Evolutionary conservation across 2,113 vertebrate species (phyloP), one percentile per base, ranked within the genome.

Genomic region (Empidonax alnorum): DNA sequence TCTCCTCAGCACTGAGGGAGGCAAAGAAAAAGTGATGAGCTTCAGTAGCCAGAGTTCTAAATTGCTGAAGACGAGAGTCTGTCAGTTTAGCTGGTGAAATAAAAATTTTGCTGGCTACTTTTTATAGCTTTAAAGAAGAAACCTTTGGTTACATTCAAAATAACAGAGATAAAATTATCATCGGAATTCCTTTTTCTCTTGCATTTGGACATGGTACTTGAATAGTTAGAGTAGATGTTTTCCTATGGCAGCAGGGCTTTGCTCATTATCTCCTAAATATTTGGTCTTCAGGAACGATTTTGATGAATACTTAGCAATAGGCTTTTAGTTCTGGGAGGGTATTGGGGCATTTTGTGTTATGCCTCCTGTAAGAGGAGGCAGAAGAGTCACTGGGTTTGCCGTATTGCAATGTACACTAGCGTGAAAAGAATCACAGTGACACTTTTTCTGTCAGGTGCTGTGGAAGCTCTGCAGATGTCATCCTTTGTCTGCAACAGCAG

Each of bases 41-140:
- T 94, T 97, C 80, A 87, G 90, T 96, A 79, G 75, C 92, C 25
- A 8, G 81, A 91, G 95, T 94, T 96, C 58, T 94, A 95, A 98
- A 96, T 92, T 89, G 96, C 76, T 87, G 69, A 93, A 95, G 77
- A 93, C 65, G 87, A 71, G 63, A 94, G 56, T 93, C 53, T 97
- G 94, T 96, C 96, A 97, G 25, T 52, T 92, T 95, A 85, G n/a
- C 71, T 95, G 52, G 93, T 80, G 74, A 96, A 97, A 96, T 90
- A 90, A 91, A 91, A 81, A n/a, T 90, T 56, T 92, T 91, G 53
- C 87, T 92, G 93, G 28, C 44, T 97, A 77, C 9, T 58, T 95
- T 92, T 46, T 74, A 4, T 72, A 80, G 79, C 41, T 80, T 96
- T 89, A 89, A 90, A 95, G 89, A 89, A 94, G 65, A 93, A 96